Percentiles rank a stretch among this genome's conserved stretches.
phyloP scores from a whole-genome alignment of 2,888 invertebrate genomes.

The Pecten maximus region DNA sequence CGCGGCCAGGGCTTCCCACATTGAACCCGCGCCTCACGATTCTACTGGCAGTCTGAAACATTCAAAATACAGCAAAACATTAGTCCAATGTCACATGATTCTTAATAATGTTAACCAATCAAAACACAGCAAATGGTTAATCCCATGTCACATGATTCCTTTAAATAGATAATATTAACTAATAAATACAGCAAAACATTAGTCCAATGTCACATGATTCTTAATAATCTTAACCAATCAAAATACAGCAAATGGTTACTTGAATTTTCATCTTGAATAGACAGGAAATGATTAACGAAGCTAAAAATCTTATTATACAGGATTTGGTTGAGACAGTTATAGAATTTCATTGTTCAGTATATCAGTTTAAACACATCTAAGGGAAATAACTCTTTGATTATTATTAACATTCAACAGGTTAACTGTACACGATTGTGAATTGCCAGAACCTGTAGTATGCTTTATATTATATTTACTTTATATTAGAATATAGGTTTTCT shows the following conservation, averaged over 20 bases:
- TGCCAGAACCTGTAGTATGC: too few species aligned
- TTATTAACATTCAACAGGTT: too few species aligned
- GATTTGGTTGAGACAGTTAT: too few species aligned
- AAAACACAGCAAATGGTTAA: neutral
- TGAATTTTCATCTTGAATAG: too few species aligned
- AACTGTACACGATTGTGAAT: too few species aligned
- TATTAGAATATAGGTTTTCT: too few species aligned
- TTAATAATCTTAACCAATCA: neutral
- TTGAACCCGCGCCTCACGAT: constrained; percentile 45
- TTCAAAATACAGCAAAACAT: neutral
- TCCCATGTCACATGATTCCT: constrained; percentile 36
- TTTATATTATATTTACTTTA: too few species aligned
- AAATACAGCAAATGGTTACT: neutral
- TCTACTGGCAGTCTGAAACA: constrained; percentile 20
- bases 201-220: neutral
- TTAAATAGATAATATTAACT: neutral
- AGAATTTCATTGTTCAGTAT: too few species aligned
- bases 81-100: neutral
- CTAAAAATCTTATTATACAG: too few species aligned
- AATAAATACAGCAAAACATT: neutral
- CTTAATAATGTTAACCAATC: neutral
- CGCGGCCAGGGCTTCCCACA: constrained; percentile 39
- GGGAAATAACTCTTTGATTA: too few species aligned
- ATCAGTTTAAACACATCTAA: too few species aligned
- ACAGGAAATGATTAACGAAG: too few species aligned